Percentiles rank a stretch among this genome's conserved stretches.
phyloP scores from a whole-genome alignment of 2,797 vertebrate genomes.

The Diceros bicornis region DNA sequence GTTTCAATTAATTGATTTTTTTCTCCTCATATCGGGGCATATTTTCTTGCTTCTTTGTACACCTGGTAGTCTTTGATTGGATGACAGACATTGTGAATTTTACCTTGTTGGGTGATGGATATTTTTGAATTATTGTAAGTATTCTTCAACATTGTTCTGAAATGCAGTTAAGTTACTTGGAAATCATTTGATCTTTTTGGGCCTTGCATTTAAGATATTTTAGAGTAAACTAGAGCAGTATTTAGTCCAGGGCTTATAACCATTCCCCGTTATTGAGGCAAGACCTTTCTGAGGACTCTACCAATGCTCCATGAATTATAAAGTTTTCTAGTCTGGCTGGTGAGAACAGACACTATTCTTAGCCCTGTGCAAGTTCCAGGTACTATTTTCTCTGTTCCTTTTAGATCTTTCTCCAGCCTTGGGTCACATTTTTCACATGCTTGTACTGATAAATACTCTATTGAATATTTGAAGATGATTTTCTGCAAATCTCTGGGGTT shows the following conservation, averaged over 20 bases:
- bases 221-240: background rate
- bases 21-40: background rate
- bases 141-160: background rate
- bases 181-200: background rate
- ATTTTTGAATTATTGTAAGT: background rate
- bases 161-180: background rate
- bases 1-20: background rate
- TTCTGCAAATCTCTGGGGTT: background rate
- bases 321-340: background rate
- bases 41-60: conserved; percentile 28
- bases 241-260: background rate
- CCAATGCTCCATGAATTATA: background rate
- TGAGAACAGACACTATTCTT: background rate
- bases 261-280: background rate
- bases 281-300: background rate
- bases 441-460: background rate
- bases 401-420: background rate
- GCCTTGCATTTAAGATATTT: background rate
- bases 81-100: background rate
- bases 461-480: background rate
- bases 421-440: background rate
- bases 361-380: background rate
- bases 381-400: background rate
- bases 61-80: background rate
- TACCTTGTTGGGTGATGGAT: background rate